Evolutionary conservation across 2,797 vertebrate species (phyloP).

Genomic region (Choloepus didactylus): DNA sequence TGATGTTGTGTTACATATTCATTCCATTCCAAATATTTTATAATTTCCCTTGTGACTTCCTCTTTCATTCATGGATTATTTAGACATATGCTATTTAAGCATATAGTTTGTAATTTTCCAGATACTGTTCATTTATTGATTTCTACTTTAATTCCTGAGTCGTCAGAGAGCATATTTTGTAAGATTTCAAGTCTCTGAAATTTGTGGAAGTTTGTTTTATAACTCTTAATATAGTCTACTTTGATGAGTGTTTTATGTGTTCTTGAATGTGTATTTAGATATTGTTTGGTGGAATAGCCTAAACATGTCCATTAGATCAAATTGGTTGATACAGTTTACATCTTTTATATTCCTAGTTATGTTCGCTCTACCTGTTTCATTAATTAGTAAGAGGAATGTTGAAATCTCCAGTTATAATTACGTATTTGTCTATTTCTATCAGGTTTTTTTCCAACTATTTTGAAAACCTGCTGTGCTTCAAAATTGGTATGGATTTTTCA

Average conservation of each 20-base stretch:
- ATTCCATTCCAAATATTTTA: background rate
- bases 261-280: too few species aligned
- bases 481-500: background rate
- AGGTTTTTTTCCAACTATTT: background rate
- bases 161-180: background rate
- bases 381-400: background rate
- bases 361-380: background rate
- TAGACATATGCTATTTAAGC: background rate
- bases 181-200: conserved; percentile 15
- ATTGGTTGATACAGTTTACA: background rate
- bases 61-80: background rate
- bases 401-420: background rate
- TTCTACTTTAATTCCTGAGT: background rate
- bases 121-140: background rate
- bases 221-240: background rate
- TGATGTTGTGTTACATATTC: background rate
- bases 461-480: background rate
- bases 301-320: background rate
- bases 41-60: background rate
- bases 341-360: conserved; percentile 1
- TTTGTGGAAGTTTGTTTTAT: background rate
- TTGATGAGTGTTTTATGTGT: background rate
- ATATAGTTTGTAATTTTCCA: background rate
- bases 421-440: background rate
- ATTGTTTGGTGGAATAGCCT: too few species aligned